Base-by-base conservation (phyloP, 2,888 invertebrate genomes). In the Andrena dorsata region DNA sequence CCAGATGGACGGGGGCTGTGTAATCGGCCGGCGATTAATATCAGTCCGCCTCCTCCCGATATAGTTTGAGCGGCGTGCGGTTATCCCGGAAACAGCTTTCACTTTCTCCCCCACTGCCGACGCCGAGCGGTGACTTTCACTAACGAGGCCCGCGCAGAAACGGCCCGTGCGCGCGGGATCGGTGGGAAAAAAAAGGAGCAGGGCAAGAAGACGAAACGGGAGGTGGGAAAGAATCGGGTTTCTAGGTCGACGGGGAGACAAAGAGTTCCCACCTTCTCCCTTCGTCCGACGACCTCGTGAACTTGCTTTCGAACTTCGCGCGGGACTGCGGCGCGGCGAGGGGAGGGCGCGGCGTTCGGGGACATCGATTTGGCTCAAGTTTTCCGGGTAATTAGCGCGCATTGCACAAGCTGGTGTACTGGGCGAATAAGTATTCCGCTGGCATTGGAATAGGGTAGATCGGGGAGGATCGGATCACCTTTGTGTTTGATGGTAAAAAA, bases 11-110 rank as follows among this genome's bases (percentile, higher is more conserved):
- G 23, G 53, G 32, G 32, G 32, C 69, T 76, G 64, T 69, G 81
- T 73, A 77, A 84, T 87, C 75, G 72, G 64, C 49, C 49, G 66
- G 78, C 76, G 84, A 78, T 90, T 90, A 90, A 90, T 89, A 82
- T 83, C 86, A 81, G 83, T 86, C 86, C 88, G 76, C 85, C 86
- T 83, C 74, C 73, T 71, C 23, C 23, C 73, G 80, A 71, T 80
- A 78, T 75, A 76, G 69, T 84, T 86, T 82, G 47, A 81, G 51
- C 64, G 64, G n/a, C 41, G 28, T 68, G 7, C 64, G 73, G 41
- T 79, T 81, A 73, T 89, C 90, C 90, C 91, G 91, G 90, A 91
- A 91, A 89, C 83, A 74, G 91, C 91, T 92, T 92, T 92, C 92
- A 90, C 92, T 92, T 92, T 92, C 91, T 89, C 92, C 90, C 80